A percentile compares a stretch with the other conserved stretches of the same genome.
phyloP scores from a whole-genome alignment of 2,888 invertebrate genomes.

The Tipula confusa region DNA sequence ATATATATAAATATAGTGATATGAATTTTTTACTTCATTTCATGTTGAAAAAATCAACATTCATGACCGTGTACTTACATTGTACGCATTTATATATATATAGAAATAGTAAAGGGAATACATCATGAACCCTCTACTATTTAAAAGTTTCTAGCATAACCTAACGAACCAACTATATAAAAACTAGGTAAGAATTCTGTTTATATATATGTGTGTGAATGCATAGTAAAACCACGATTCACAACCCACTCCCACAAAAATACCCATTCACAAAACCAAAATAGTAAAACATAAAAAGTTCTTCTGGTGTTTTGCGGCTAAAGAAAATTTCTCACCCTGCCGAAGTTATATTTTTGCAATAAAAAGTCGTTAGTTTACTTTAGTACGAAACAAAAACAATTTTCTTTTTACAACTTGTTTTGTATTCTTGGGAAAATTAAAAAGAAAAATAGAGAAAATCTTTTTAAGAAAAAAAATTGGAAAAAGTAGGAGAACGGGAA shows the following conservation, averaged over 20 bases:
- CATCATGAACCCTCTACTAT: background rate
- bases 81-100: background rate
- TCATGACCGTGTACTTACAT: background rate
- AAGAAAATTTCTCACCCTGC: background rate
- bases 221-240: background rate
- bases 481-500: background rate
- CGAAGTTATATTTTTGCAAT: background rate
- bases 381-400: background rate
- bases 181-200: background rate
- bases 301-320: background rate
- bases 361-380: background rate
- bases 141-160: background rate
- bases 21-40: background rate
- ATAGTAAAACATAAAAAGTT: background rate
- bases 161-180: background rate
- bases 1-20: background rate
- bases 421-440: background rate
- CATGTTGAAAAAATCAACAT: background rate
- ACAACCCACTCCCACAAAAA: background rate
- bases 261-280: background rate
- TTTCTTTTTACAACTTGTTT: background rate
- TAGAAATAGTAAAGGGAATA: background rate
- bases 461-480: background rate
- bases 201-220: too few relatives aligned
- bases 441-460: background rate